Evolutionary conservation across 2,888 invertebrate genomes (phyloP).

Genomic region (Ectemnius lituratus): DNA sequence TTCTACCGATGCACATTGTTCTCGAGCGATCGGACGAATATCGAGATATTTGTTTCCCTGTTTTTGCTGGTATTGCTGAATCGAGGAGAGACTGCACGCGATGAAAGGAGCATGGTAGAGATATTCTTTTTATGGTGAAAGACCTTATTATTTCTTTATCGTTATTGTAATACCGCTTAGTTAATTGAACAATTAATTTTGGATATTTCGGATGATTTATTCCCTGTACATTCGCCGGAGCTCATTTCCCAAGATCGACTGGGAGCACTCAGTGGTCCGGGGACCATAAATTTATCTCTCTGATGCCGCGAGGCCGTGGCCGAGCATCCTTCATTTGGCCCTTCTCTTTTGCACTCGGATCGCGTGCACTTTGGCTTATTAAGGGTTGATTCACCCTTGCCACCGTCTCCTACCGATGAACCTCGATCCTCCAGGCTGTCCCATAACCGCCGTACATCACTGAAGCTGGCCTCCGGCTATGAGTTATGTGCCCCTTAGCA

Average conservation of each 20-base stretch:
- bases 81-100: no score
- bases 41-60: not conserved
- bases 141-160: no score
- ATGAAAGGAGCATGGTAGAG: no score
- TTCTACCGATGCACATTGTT: not conserved
- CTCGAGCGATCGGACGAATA: not conserved
- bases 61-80: no score
- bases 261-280: not conserved
- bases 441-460: constrained; percentile 74
- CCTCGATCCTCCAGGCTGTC: constrained; percentile 59
- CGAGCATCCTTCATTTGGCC: constrained; percentile 12
- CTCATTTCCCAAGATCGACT: no score
- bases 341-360: constrained; percentile 64
- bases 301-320: constrained; percentile 15
- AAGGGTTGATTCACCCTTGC: constrained; percentile 68
- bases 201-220: no score
- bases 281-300: constrained; percentile 35
- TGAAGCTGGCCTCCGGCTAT: constrained; percentile 61
- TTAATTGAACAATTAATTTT: no score
- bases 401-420: constrained; percentile 48
- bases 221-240: no score
- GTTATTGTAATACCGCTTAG: no score
- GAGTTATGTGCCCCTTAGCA: constrained; percentile 66
- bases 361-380: constrained; percentile 77
- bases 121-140: no score